Evolutionary conservation across 1,140 invertebrate species (phyloP).

Genomic region (Calliphora vicina): DNA sequence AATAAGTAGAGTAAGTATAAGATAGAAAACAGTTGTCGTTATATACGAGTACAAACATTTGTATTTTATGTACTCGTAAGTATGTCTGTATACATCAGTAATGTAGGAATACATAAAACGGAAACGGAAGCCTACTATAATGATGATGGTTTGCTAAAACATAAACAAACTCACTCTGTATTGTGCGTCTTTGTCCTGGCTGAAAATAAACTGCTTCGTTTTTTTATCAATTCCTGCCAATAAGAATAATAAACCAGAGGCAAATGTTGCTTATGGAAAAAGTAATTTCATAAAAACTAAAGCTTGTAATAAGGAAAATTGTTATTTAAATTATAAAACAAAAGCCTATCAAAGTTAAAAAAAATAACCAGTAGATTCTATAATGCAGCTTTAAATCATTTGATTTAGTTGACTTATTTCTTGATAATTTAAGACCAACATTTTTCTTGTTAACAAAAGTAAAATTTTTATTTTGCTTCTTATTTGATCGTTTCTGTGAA

Average conservation of each 20-base stretch:
- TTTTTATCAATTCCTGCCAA: conserved; percentile 29
- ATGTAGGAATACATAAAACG: conserved; percentile 19
- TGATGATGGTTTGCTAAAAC: conserved; percentile 23
- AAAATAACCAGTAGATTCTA: too few relatives aligned
- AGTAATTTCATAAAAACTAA: background rate
- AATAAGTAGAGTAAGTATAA: conserved; percentile 8
- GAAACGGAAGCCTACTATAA: conserved; percentile 39
- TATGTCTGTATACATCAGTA: background rate
- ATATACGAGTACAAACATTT: too few relatives aligned
- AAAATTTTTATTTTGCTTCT: too few relatives aligned
- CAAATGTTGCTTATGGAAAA: conserved; percentile 1
- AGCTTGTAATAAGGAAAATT: background rate
- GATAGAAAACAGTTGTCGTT: conserved; percentile 2
- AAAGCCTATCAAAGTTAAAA: too few relatives aligned
- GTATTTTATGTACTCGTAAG: too few relatives aligned
- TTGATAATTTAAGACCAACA: too few relatives aligned
- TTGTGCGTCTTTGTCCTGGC: background rate
- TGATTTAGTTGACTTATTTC: too few relatives aligned
- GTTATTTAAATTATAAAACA: background rate
- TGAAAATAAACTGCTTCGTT: background rate
- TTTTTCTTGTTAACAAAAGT: too few relatives aligned
- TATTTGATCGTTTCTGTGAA: too few relatives aligned
- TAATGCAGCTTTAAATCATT: too few relatives aligned
- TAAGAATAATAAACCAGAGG: background rate
- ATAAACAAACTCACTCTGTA: background rate